phyloP scores from a whole-genome alignment of 2,113 vertebrate species.

The Myotis brandtii region DNA sequence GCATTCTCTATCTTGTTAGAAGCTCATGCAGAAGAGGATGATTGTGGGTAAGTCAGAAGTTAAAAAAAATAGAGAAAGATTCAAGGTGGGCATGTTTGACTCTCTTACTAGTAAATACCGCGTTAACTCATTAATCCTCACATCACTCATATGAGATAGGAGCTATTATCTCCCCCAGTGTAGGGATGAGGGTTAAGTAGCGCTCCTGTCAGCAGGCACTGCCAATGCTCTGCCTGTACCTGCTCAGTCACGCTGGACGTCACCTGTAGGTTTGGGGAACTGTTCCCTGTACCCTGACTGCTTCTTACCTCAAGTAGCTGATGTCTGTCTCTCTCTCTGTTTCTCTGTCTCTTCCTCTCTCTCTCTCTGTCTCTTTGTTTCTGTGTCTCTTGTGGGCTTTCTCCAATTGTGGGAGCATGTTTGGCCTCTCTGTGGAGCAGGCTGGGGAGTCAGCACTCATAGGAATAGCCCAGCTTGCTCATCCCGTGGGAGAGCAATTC shows the following conservation, averaged over 20 bases:
- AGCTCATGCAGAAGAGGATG: not conserved
- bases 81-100: not conserved
- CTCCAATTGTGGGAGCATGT: not conserved
- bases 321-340: not conserved
- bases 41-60: not conserved
- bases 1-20: slow-evolving; percentile 32
- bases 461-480: not conserved
- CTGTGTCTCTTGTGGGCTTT: not conserved
- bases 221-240: fast-evolving
- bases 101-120: not conserved
- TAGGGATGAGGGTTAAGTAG: not conserved
- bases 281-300: not conserved
- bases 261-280: not conserved
- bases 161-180: not conserved
- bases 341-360: not conserved
- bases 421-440: not conserved
- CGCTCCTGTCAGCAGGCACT: not conserved
- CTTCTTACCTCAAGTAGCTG: not conserved
- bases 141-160: not conserved
- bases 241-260: not conserved
- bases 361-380: not conserved
- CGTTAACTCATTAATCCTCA: not conserved
- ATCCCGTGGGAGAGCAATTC: not conserved
- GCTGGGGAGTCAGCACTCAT: not conserved
- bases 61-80: not conserved